A percentile compares a stretch with the other conserved stretches of the same genome.
phyloP scores from a whole-genome alignment of 2,113 vertebrate genomes.

The Oreochromis spilurus region DNA sequence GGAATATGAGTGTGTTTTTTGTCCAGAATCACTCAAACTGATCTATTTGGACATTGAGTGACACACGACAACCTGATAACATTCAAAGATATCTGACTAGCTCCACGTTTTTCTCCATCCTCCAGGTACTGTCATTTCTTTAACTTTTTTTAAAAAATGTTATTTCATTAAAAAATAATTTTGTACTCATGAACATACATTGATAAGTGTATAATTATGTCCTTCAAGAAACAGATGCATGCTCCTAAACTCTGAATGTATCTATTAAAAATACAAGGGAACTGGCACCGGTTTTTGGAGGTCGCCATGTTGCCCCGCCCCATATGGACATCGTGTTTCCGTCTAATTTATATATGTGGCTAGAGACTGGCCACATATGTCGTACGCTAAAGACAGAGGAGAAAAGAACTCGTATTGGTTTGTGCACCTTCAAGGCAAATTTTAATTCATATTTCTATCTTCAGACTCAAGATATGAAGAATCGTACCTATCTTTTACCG shows the following conservation, averaged over 20 bases:
- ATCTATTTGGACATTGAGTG: neutral
- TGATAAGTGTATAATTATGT: neutral
- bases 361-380: neutral
- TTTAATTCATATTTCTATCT: neutral
- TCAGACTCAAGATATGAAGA: neutral
- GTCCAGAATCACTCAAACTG: neutral
- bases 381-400: neutral
- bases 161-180: neutral
- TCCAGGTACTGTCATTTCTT: neutral
- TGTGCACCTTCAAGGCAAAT: neutral
- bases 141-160: neutral
- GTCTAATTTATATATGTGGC: neutral
- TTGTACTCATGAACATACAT: neutral
- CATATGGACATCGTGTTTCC: neutral
- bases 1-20: accelerated
- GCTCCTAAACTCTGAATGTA: neutral
- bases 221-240: neutral
- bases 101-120: neutral
- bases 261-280: neutral
- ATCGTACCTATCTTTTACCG: accelerated
- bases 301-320: neutral
- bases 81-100: neutral
- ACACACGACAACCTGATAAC: neutral
- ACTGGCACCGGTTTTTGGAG: neutral
- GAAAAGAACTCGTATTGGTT: neutral